Evolutionary conservation across 92 coral and sea anemone genomes (phyloP), one percentile per base, ranked within the genome.

Genomic region (Palythoa grandiflora): DNA sequence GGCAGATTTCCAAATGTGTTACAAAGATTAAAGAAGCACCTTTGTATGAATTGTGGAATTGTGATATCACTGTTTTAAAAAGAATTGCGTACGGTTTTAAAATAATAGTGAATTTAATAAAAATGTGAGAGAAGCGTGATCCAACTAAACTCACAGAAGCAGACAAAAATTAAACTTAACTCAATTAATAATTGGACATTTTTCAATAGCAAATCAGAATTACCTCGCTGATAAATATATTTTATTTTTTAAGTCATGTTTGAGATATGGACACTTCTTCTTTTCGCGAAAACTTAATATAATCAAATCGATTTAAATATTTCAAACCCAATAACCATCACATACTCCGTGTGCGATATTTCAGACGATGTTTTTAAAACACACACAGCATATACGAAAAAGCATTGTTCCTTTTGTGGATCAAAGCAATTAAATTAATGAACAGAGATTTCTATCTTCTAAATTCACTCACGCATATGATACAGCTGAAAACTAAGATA

Each of bases 1-100:
- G 86, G 86, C 86, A 68, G 44, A 11, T 53, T 38, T 53, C 86
- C 86, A 66, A 81, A 38, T 20, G 10, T 15, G 71, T 12, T 39
- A 66, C 39, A 63, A 81, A 70, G 36, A 6, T 47, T 20, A 63
- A 81, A 70, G 36, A 6, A 14, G 17, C 70, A 63, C 5, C 70
- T 63, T 63, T 17, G 6, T 80, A 38, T 44, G 60, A 53, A 16
- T 21, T 53, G 40, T 55, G 7, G n/a, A 15, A 15, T 35, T 21
- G 28, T 39, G 76, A 50, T 20, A 40, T 6, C 11, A 60, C 2
- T 28, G 39, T 52, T 55, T 66, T 51, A n/a, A n/a, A 54, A 79
- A 63, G 54, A 61, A 61, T 19, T 65, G 17, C 13, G 65, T 14
- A 59, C 65, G 7, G 71, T 65, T 28, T 3, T 65, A 66, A n/a